Evolutionary conservation across 92 coral and sea anemone species (phyloP), one percentile per base, ranked within the genome.

Genomic region (Epizoanthus fatuus): DNA sequence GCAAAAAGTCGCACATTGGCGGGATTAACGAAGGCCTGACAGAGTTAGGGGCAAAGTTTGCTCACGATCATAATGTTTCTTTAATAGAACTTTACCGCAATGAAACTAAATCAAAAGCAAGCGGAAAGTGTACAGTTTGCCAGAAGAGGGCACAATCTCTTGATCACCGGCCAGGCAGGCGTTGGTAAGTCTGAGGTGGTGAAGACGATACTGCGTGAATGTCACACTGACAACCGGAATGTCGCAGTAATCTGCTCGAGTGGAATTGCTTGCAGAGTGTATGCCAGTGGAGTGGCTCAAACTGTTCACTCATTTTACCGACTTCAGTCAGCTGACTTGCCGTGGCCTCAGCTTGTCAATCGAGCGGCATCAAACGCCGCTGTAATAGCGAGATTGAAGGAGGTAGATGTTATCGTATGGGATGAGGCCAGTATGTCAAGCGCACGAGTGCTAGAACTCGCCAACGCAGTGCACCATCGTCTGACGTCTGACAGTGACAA

Each of bases 271-370:
- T 82, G 92, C 16, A 16, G 29, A 7, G 88, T 88, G 12, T 80
- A 79, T 32, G 90, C 58, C 1, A 32, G 19, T 16, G 84, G 87
- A 57, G 68, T 38, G 2, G 88, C 88, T 0, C 51, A 55, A n/a
- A 83, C 88, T 5, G 88, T 83, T 10, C 92, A 83, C 55, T 89
- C 86, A 15, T 75, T 56, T 57, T 89, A 83, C 63, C 80, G 85
- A 4, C 84, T 89, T 52, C 71, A 80, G 20, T 72, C 85, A 5
- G 80, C 80, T 15, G 88, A 89, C 60, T n/a, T 83, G 67, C 75
- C 85, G 5, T 83, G 72, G 14, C 17, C 57, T 20, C 54, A 57
- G 58, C 38, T 89, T 19, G 16, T 83, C 13, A 38, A 20, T 6
- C 66, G 75, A 8, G 45, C 88, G 37, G 5, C 22, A 14, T 44